phyloP scores from a whole-genome alignment of 2,888 invertebrate species.

The Eremobia ochroleuca region DNA sequence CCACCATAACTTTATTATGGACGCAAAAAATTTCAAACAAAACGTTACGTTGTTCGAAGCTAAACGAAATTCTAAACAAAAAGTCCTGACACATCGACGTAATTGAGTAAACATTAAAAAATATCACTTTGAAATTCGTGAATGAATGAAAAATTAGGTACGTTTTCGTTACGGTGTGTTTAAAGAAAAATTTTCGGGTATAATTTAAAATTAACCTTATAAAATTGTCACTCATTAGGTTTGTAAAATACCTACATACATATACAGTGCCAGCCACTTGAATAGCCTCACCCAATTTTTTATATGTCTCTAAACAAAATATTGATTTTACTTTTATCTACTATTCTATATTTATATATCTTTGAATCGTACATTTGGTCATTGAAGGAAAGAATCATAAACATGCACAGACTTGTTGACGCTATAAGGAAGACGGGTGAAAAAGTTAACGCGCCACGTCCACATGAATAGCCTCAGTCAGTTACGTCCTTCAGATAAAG shows the following conservation, averaged over 20 bases:
- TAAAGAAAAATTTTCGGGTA: background rate
- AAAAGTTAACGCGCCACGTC: too few species aligned
- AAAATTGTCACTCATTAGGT: background rate
- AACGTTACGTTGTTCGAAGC: conserved; percentile 35
- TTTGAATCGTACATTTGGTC: too few species aligned
- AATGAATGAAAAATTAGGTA: background rate
- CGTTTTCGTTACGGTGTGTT: background rate
- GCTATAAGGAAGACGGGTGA: too few species aligned
- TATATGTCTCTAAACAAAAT: too few species aligned
- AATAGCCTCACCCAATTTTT: too few species aligned
- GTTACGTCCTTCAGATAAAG: too few species aligned
- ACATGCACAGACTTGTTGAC: too few species aligned
- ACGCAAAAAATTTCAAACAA: conserved; percentile 40
- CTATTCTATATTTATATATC: too few species aligned
- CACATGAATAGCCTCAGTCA: too few species aligned
- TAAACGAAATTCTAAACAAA: conserved; percentile 42
- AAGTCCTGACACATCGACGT: conserved; percentile 27
- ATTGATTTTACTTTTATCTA: too few species aligned
- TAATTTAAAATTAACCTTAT: background rate
- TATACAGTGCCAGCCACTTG: too few species aligned
- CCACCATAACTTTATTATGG: conserved; percentile 46
- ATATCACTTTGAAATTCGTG: conserved; percentile 27
- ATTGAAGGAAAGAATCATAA: too few species aligned
- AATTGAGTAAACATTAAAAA: conserved; percentile 53
- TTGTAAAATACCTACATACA: background rate